A percentile compares a stretch with the other conserved stretches of the same genome.
Conservation (phyloP, 2,113 vertebrate species). For the Trematomus loennbergii region DNA sequence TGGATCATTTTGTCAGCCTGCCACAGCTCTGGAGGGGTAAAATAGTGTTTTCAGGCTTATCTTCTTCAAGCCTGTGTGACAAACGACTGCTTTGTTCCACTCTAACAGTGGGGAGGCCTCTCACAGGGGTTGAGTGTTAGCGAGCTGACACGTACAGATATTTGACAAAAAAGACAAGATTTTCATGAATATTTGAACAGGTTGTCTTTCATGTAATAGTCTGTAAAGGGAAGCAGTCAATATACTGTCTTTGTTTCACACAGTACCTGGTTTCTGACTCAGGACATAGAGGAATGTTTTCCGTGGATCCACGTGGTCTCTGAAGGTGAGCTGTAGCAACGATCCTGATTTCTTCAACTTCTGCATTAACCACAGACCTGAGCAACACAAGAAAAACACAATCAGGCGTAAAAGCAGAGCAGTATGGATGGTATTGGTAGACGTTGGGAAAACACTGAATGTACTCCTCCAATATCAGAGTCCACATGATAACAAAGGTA, state of each 20-base stretch:
- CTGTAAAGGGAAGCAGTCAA: constrained; percentile 36
- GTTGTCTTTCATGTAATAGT: constrained; percentile 43
- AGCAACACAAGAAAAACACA: constrained; percentile 6
- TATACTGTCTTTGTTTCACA: constrained; percentile 17
- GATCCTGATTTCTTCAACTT: constrained; percentile 98
- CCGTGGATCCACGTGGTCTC: constrained; percentile 92
- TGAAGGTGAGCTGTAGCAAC: constrained; percentile 95
- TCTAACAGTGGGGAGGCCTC: constrained; percentile 73
- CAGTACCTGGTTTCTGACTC: constrained; percentile 96
- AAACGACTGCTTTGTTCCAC: constrained; percentile 78
- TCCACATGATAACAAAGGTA: no score
- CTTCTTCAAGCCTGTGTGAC: constrained; percentile 73
- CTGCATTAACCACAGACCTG: constrained; percentile 99
- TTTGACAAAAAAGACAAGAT: constrained; percentile 57
- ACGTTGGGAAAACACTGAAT: no score
- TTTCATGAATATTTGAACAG: constrained; percentile 64
- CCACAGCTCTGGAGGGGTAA: constrained; percentile 51
- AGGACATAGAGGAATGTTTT: constrained; percentile 98
- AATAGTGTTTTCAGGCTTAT: constrained; percentile 69
- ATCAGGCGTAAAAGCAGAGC: background rate
- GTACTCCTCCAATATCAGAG: no score
- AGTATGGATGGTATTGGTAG: constrained; percentile 7
- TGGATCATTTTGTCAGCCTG: constrained; percentile 78
- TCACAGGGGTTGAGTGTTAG: constrained; percentile 57
- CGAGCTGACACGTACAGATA: constrained; percentile 50